A percentile compares a stretch with the other conserved stretches of the same genome.
phyloP scores from a whole-genome alignment of 37 sponge, comb jelly and placozoan genomes.

The Lycopodina hypogea region DNA sequence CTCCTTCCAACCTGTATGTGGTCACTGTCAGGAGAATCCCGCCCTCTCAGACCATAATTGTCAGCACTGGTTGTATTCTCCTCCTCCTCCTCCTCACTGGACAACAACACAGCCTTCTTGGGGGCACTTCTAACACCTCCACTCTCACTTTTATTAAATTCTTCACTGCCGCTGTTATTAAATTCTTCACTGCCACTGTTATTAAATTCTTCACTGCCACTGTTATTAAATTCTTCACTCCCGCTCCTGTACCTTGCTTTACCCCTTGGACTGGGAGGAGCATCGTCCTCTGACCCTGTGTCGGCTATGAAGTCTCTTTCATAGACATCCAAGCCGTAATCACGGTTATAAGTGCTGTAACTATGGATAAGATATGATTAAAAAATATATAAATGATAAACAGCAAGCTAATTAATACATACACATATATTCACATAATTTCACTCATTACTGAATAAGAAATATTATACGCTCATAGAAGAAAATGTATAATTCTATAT shows the following conservation, averaged over 20 bases:
- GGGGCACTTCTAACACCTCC: not conserved
- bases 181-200: too few species aligned
- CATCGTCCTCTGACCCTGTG: not conserved
- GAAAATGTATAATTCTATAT: too few species aligned
- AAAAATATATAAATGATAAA: not conserved
- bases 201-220: not conserved
- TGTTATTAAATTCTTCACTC: not conserved
- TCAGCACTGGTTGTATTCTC: not conserved
- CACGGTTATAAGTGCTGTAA: slow-evolving; percentile 27
- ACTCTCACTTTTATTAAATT: too few species aligned
- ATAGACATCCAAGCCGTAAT: slow-evolving; percentile 40
- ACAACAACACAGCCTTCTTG: not conserved
- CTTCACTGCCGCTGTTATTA: too few species aligned
- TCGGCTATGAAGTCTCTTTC: slow-evolving; percentile 64
- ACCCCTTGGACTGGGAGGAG: not conserved
- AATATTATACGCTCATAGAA: not conserved
- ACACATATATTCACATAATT: not conserved
- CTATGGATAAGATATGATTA: slow-evolving; percentile 1
- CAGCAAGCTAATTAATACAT: not conserved
- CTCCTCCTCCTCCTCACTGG: not conserved
- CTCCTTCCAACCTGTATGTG: not conserved
- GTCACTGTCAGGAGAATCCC: not conserved
- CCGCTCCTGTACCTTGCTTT: not conserved
- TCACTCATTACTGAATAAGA: not conserved
- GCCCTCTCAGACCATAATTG: too few species aligned